A percentile compares a stretch with the other conserved stretches of the same genome.
Evolutionary conservation across 2,113 vertebrate species (phyloP).

Genomic region (Tylochromis polylepis): DNA sequence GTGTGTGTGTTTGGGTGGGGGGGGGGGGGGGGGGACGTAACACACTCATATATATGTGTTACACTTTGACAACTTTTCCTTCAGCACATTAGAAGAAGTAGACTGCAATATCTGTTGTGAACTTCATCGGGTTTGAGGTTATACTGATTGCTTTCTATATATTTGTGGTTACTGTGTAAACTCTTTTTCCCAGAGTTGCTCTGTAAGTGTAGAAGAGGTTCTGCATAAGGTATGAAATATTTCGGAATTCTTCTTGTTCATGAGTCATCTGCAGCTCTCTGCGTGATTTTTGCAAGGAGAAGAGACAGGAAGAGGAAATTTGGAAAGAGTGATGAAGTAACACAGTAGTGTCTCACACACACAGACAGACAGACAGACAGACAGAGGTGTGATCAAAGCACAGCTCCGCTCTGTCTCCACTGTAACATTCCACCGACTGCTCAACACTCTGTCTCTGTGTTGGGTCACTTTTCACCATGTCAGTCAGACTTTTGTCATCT

Average conservation of each 20-base stretch:
- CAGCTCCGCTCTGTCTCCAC: background rate
- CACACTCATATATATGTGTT: too few relatives aligned
- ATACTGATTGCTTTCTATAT: background rate
- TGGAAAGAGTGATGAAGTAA: background rate
- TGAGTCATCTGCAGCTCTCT: background rate
- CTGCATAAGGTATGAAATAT: background rate
- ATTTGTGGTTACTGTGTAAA: background rate
- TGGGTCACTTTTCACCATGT: background rate
- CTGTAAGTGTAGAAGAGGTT: background rate
- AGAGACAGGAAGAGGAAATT: background rate
- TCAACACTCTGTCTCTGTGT: background rate
- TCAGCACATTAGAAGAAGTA: background rate
- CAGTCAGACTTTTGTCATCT: background rate
- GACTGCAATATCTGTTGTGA: background rate
- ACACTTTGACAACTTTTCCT: background rate
- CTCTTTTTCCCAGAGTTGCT: background rate
- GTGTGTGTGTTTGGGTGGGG: too few relatives aligned
- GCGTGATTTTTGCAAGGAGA: background rate
- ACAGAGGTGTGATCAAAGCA: conserved; percentile 18
- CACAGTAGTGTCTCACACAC: background rate
- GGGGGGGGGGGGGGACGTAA: too few relatives aligned
- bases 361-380: background rate
- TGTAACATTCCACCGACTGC: conserved; percentile 35
- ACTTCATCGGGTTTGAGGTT: background rate
- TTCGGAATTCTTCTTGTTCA: background rate